phyloP scores from a whole-genome alignment of 2,797 vertebrate genomes.

The Acrocephalus scirpaceus region DNA sequence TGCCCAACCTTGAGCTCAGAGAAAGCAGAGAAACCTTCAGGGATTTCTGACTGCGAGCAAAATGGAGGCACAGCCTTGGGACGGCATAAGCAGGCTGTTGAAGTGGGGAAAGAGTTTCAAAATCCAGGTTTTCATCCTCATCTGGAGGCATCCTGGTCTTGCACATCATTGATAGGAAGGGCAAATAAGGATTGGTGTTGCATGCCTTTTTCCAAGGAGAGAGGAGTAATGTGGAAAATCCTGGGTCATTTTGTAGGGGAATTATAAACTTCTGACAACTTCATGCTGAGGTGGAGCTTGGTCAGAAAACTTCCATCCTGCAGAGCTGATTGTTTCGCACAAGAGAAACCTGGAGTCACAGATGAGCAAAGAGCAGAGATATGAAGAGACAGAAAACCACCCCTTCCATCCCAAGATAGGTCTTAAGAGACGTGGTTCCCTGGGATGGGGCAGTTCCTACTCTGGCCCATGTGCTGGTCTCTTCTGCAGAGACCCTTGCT shows the following conservation, averaged over 20 bases:
- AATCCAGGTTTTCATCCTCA: not conserved
- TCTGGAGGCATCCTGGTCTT: not conserved
- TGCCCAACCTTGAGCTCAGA: not conserved
- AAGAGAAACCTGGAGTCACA: not conserved
- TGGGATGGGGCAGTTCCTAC: not conserved
- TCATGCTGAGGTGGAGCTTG: not conserved
- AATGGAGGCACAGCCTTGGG: not conserved
- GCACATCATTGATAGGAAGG: not conserved
- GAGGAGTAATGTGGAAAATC: not conserved
- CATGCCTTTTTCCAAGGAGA: not conserved
- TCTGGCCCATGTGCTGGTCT: not conserved
- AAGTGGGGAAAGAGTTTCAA: not conserved
- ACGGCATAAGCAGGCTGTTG: not conserved
- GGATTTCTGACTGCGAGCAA: not conserved
- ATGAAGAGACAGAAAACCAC: not conserved
- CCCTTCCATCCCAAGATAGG: rapidly evolving
- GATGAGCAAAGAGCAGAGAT: not conserved
- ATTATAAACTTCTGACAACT: not conserved
- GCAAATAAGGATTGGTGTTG: not conserved
- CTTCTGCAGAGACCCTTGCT: not conserved
- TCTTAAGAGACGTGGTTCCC: not conserved
- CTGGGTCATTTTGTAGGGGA: not conserved
- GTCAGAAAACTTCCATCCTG: not conserved
- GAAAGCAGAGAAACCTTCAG: not conserved
- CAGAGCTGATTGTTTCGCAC: not conserved